Evolutionary conservation across 2,888 invertebrate genomes (phyloP), one percentile per base, ranked within the genome.

Genomic region (Latrodectus elegans): DNA sequence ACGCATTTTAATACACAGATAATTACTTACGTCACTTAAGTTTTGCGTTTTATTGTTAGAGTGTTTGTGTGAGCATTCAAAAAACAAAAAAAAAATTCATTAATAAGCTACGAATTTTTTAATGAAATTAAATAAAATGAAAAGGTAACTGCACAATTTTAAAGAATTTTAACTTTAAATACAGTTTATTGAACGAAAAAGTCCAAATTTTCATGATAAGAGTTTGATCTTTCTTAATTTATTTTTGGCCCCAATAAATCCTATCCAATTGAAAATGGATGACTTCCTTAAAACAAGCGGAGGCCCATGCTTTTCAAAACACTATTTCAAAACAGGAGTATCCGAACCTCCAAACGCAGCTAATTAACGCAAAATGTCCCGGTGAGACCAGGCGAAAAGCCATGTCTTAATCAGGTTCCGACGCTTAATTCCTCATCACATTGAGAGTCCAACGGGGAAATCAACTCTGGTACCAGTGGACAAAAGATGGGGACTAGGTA

Each of bases 361-460:
- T 86, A 86, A 86, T 86, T 86, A 86, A 80, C 80, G 76, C 75
- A 71, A 80, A 80, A 86, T 86, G 85, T 76, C 85, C 80, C 80
- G 52, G 49, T 22, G 80, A 80, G 85, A 80, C 71, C 60, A 51
- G 68, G 80, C 85, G 80, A 86, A 86, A 86, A 86, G 85, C 80
- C 64, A 80, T 76, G 75, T 81, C 86, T 86, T 87, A 87, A 87
- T 87, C 81, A 87, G 81, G 85, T 80, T 74, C 80, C 80, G 80
- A 81, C 81, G 86, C 86, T 86, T 86, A 86, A 86, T 86, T 86
- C 86, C 86, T 86, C 86, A 86, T 86, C 86, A 86, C 86, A 86
- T 86, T 86, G 80, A 77, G 81, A 71, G 71, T 80, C 85, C 85
- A 86, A 80, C 65, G 77, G 86, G 86, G 86, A 87, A 87, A 87